Evolutionary conservation across 2,888 invertebrate genomes (phyloP).

Genomic region (Gymnoscelis rufifasciata): DNA sequence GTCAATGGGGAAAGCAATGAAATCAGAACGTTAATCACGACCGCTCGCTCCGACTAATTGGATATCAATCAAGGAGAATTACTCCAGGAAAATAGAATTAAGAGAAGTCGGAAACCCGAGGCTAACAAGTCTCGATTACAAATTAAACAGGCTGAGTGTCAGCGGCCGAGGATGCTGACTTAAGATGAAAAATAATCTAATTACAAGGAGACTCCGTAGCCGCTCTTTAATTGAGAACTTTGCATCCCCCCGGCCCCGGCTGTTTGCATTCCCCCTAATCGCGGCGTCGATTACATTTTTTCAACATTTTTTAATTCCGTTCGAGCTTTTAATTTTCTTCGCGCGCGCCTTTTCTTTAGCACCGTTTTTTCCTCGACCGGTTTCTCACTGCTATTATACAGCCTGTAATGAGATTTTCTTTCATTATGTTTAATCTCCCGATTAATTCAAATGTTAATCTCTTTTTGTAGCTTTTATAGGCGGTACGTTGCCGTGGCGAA

Average conservation of each 20-base stretch:
- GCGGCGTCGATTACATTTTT: slow-evolving; percentile 77
- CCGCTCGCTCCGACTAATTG: slow-evolving; percentile 39
- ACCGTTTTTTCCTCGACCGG: slow-evolving; percentile 56
- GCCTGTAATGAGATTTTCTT: slow-evolving; percentile 77
- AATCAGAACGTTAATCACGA: slow-evolving; percentile 38
- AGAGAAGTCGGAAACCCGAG: slow-evolving; percentile 53
- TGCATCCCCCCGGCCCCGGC: slow-evolving; percentile 35
- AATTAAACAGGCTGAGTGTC: slow-evolving; percentile 73
- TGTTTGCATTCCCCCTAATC: slow-evolving; percentile 70
- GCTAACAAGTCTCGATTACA: slow-evolving; percentile 76
- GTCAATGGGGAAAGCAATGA: slow-evolving; percentile 32
- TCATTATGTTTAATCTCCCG: slow-evolving; percentile 80
- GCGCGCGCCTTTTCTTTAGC: slow-evolving; percentile 70
- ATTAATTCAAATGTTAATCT: slow-evolving; percentile 80
- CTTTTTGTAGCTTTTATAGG: slow-evolving; percentile 65
- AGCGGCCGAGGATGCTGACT: slow-evolving; percentile 60
- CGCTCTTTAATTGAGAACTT: slow-evolving; percentile 76
- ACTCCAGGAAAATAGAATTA: slow-evolving; percentile 62
- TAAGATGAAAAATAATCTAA: slow-evolving; percentile 77
- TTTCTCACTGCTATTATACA: slow-evolving; percentile 77
- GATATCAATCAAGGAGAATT: slow-evolving; percentile 62
- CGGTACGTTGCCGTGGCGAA: slow-evolving; percentile 59
- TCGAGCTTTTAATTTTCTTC: slow-evolving; percentile 77
- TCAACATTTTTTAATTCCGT: slow-evolving; percentile 77
- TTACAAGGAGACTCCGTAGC: slow-evolving; percentile 68